Conservation (phyloP, 2,888 invertebrate species). For the Pimpla rufipes region DNA sequence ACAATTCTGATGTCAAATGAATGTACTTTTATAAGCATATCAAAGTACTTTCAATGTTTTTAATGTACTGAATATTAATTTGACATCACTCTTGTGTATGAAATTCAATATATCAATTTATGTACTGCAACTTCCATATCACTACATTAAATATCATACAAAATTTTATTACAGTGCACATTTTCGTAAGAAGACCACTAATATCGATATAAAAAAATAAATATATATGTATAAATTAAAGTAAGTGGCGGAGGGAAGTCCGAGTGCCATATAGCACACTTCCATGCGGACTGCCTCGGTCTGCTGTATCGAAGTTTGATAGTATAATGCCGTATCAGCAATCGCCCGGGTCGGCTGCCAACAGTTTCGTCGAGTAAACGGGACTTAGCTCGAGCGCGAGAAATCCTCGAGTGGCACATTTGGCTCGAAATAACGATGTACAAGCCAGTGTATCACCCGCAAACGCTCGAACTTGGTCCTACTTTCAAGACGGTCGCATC, state of each 20-base stretch:
- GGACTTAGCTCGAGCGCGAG: background rate
- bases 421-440: slow-evolving; percentile 1
- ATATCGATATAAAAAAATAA: slow-evolving; percentile 27
- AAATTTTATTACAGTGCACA: slow-evolving; percentile 35
- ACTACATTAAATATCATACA: too few relatives aligned
- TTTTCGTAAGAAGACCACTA: slow-evolving; percentile 52
- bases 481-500: slow-evolving; percentile 7
- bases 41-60: too few relatives aligned
- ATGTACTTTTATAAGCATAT: too few relatives aligned
- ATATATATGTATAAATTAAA: slow-evolving; percentile 43
- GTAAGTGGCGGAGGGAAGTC: slow-evolving; percentile 58
- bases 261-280: slow-evolving; percentile 76
- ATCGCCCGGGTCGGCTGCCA: slow-evolving; percentile 6
- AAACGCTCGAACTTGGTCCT: slow-evolving; percentile 8
- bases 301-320: slow-evolving; percentile 46
- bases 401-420: background rate
- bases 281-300: slow-evolving; percentile 64
- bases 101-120: too few relatives aligned
- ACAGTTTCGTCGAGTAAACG: background rate
- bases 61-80: too few relatives aligned
- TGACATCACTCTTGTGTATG: too few relatives aligned
- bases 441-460: background rate
- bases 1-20: too few relatives aligned
- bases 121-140: too few relatives aligned
- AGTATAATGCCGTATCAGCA: slow-evolving; percentile 34